Percentiles rank a stretch among this genome's conserved stretches.
Conservation (phyloP, 2,888 invertebrate species). For the Ophion ellenae region DNA sequence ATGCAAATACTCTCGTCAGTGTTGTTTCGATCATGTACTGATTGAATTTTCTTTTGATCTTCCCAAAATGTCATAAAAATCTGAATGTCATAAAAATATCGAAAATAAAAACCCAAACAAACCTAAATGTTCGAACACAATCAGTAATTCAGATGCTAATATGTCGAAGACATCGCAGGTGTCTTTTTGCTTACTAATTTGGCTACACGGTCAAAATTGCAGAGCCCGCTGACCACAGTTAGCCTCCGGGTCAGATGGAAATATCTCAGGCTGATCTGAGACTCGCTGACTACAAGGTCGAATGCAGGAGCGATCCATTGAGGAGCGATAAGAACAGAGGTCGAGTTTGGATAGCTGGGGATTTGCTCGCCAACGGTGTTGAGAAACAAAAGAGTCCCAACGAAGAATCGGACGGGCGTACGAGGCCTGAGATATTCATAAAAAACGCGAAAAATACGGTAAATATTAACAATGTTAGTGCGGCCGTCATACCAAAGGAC, state of each 20-base stretch:
- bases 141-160: background rate
- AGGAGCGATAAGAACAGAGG: slow-evolving; percentile 67
- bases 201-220: background rate
- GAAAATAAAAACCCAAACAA: too few species aligned
- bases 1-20: too few species aligned
- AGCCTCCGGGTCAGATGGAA: slow-evolving; percentile 71
- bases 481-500: slow-evolving; percentile 71
- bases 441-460: slow-evolving; percentile 68
- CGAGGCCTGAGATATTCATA: slow-evolving; percentile 68
- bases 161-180: background rate
- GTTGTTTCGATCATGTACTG: too few species aligned
- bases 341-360: slow-evolving; percentile 69
- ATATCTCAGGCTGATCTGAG: slow-evolving; percentile 72
- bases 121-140: background rate
- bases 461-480: slow-evolving; percentile 69
- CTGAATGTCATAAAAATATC: too few species aligned
- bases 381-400: slow-evolving; percentile 12
- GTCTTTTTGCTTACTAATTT: background rate
- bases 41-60: too few species aligned
- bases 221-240: background rate
- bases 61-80: too few species aligned
- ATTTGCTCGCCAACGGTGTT: slow-evolving; percentile 47
- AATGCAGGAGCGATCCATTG: slow-evolving; percentile 67
- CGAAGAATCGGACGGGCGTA: slow-evolving; percentile 69
- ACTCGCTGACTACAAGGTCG: slow-evolving; percentile 69